These are phyloP conservation scores for Drosophila orena DNA, from an alignment of 1,140 invertebrate species.

Conservation along the genomic window DNA sequence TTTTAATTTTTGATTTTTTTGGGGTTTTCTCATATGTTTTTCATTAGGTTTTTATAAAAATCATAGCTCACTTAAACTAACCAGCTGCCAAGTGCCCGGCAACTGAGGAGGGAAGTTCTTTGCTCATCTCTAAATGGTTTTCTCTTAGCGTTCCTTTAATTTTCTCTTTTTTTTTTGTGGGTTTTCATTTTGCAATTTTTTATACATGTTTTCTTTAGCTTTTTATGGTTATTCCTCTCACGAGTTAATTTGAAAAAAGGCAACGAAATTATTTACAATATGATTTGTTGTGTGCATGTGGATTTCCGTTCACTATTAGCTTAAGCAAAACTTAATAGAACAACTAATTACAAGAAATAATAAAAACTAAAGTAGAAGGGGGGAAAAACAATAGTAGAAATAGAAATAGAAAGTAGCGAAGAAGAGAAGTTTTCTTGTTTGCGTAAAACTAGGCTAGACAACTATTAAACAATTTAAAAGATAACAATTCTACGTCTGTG, in stretches of 20 bases:
- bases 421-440: constrained; percentile 7
- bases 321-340: constrained; percentile 38
- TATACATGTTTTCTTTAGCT: constrained; percentile 45
- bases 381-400: constrained; percentile 14
- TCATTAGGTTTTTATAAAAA: constrained; percentile 64
- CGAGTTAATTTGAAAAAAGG: constrained; percentile 62
- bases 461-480: constrained; percentile 59
- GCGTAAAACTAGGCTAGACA: constrained; percentile 50
- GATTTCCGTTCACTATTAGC: constrained; percentile 29
- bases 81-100: constrained; percentile 68
- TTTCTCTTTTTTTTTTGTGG: constrained; percentile 41
- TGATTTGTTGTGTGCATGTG: constrained; percentile 50
- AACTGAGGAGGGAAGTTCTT: constrained; percentile 81
- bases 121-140: constrained; percentile 77
- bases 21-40: constrained; percentile 36
- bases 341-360: constrained; percentile 54
- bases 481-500: constrained; percentile 48
- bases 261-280: constrained; percentile 80
- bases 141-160: constrained; percentile 49
- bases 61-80: constrained; percentile 78
- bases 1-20: constrained; percentile 9
- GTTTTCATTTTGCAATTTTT: constrained; percentile 62
- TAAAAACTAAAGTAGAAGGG: constrained; percentile 14
- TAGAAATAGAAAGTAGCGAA: constrained; percentile 5
- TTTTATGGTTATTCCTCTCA: constrained; percentile 41